Conservation (phyloP, 2,888 invertebrate genomes). For the Sphecodes monilicornis region DNA sequence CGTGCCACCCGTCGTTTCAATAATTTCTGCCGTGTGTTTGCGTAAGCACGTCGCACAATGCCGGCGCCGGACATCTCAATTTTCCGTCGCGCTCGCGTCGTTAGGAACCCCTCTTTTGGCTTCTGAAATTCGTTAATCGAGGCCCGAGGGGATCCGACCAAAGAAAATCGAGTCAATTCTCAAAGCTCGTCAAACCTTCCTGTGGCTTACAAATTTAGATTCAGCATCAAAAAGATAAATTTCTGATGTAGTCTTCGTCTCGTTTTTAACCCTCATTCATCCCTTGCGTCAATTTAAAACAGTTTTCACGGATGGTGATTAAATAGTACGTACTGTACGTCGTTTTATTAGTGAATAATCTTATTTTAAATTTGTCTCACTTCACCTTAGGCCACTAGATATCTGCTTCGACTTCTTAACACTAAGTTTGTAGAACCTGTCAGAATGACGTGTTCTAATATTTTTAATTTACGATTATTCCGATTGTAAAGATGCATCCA, state of each 20-base stretch:
- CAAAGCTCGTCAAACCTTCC: not conserved
- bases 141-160: not conserved
- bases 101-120: not conserved
- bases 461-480: no score
- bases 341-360: no score
- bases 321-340: no score
- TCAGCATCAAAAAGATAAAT: not conserved
- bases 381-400: no score
- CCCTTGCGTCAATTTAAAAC: not conserved
- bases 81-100: slow-evolving; percentile 45
- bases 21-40: slow-evolving; percentile 70
- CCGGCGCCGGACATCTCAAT: slow-evolving; percentile 62
- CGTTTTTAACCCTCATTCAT: not conserved
- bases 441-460: no score
- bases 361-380: no score
- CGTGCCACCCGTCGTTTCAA: slow-evolving; percentile 54
- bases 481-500: no score
- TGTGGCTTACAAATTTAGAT: not conserved
- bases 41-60: slow-evolving; percentile 63
- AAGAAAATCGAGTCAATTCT: not conserved
- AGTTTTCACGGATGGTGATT: no score
- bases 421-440: no score
- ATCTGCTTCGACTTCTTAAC: no score
- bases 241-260: not conserved
- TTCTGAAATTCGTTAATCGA: not conserved